Base-by-base conservation (phyloP, 1,140 invertebrate genomes). In the Aphidius ervi region DNA sequence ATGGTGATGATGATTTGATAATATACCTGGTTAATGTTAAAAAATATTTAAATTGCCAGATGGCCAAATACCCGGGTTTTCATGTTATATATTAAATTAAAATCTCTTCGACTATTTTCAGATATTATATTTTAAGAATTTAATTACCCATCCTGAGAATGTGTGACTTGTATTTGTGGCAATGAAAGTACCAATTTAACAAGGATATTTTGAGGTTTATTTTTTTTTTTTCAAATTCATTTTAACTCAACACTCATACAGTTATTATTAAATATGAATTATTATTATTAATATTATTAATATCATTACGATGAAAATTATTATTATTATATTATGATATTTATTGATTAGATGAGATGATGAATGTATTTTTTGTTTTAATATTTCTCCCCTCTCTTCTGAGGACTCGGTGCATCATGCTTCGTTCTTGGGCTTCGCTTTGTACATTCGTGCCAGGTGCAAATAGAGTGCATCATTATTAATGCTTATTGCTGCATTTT, bases 121-220 rank as follows among this genome's bases (percentile, higher is more conserved):
- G 64, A 65, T 60, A 63, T 61, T 63, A 61, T 65, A 65, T 65
- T 65, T 65, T 65, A 65, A 65, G 64, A 65, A 65, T 65, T 62
- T 65, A 65, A 65, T 65, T 65, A 62, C 64, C 39, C 53, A 61
- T 59, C 59, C 64, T 60, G 59, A 52, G 52, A 56, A 46, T 57
- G 48, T 53, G 23, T 31, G 23, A 31, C 23, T 31, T 31, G 23
- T 31, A 31, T 31, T 31, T 31, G 23, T 31, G 23, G 23, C 23
- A 53, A 53, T 43, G 58, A 40, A 40, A n/a, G 40, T 54, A 40
- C 40, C 6, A 41, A 40, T n/a, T 37, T 54, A 40, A 54, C 52
- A 54, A 16, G 52, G 52, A 54, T 54, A 54, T 54, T 54, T 48
- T 16, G 52, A 54, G 40, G 40, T 42, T 41, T 39, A n/a, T 37